Percentiles rank a stretch among this genome's conserved stretches.
phyloP scores from a whole-genome alignment of 2,113 vertebrate genomes.

The Pelecanus crispus region DNA sequence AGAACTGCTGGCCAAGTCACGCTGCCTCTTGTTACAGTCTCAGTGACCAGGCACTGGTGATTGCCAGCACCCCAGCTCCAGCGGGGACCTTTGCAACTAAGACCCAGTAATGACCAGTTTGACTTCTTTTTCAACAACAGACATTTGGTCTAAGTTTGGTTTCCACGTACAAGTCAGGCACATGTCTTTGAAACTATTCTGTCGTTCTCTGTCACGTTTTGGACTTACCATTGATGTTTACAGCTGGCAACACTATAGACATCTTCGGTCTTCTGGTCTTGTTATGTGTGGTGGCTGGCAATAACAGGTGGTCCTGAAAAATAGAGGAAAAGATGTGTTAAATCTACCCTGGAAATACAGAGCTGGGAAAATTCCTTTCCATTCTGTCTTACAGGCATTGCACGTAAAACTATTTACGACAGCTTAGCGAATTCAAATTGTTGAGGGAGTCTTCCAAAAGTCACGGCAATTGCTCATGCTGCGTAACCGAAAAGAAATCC shows the following conservation, averaged over 20 bases:
- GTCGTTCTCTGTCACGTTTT: not conserved
- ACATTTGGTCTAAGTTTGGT: not conserved
- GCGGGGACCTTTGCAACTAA: not conserved
- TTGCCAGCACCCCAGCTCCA: not conserved
- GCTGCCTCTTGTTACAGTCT: not conserved
- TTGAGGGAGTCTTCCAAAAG: constrained; percentile 38
- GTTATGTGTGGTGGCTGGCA: constrained; percentile 93
- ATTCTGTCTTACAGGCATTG: not conserved
- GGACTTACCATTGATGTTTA: constrained; percentile 91
- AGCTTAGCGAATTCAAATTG: not conserved
- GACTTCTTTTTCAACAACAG: not conserved
- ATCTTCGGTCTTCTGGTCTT: constrained; percentile 96
- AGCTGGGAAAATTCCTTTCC: constrained; percentile 14
- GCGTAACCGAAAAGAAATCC: not conserved
- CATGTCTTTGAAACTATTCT: not conserved
- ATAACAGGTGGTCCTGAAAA: constrained; percentile 91
- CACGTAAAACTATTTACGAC: not conserved
- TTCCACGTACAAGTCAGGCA: not conserved
- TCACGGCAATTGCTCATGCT: constrained; percentile 22
- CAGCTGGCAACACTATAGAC: constrained; percentile 91
- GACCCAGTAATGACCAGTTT: not conserved
- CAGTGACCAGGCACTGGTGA: not conserved
- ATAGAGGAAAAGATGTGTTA: constrained; percentile 32
- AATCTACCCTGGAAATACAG: not conserved
- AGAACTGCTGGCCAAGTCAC: not conserved